Evolutionary conservation across 1,140 invertebrate genomes (phyloP).

Genomic region (Drosophila nigrodunni): DNA sequence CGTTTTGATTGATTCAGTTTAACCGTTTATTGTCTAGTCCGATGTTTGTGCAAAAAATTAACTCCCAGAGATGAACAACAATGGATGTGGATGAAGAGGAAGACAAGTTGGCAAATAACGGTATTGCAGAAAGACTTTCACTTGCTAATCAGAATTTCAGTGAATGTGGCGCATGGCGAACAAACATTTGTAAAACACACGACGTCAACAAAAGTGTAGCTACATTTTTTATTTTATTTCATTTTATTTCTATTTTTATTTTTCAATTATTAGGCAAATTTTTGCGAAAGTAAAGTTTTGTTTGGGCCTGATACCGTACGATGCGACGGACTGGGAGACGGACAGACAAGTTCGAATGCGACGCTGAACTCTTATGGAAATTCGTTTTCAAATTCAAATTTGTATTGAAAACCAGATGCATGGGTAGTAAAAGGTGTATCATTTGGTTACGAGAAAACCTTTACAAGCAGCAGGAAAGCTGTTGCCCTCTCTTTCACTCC

Average conservation of each 20-base stretch:
- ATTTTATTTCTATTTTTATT: constrained; percentile 34
- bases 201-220: constrained; percentile 25
- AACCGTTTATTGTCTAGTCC: neutral
- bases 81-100: neutral
- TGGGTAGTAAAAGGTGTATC: constrained; percentile 20
- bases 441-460: neutral
- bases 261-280: constrained; percentile 79
- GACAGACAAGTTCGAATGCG: constrained; percentile 9
- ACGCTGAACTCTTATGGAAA: constrained; percentile 2
- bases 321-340: neutral
- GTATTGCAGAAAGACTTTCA: constrained; percentile 65
- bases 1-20: neutral
- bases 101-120: constrained; percentile 14
- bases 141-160: constrained; percentile 76
- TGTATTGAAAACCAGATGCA: constrained; percentile 5
- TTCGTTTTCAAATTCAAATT: constrained; percentile 17
- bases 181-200: constrained; percentile 28
- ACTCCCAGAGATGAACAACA: constrained; percentile 19
- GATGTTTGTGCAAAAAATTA: constrained; percentile 26
- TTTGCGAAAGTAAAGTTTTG: constrained; percentile 69
- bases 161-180: constrained; percentile 33
- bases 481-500: no score
- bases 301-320: constrained; percentile 54
- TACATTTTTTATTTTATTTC: no score
- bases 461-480: neutral